Evolutionary conservation across 2,888 invertebrate genomes (phyloP).

Genomic region (Athalia circularis): DNA sequence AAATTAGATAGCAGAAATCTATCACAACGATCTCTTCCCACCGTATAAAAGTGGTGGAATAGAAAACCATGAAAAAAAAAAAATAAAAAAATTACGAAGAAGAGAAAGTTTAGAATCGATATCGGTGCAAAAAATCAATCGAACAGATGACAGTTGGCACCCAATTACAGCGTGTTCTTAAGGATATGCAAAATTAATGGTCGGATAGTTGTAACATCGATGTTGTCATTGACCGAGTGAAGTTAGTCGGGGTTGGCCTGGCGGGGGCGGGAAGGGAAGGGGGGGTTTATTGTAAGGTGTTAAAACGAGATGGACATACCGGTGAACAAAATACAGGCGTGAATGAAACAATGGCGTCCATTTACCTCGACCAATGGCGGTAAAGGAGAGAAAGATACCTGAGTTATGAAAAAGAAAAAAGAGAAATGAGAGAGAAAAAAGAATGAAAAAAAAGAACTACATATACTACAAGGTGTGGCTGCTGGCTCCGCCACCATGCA

Average conservation of each 20-base stretch:
- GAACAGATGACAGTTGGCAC: no score
- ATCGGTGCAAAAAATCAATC: no score
- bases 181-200: no score
- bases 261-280: neutral
- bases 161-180: no score
- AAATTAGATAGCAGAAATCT: no score
- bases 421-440: no score
- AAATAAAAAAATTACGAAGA: no score
- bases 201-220: no score
- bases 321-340: slow-evolving; percentile 61
- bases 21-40: no score
- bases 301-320: slow-evolving; percentile 50
- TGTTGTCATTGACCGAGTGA: slow-evolving; percentile 29
- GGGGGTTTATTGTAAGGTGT: slow-evolving; percentile 25
- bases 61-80: no score
- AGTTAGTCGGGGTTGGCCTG: slow-evolving; percentile 1
- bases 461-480: slow-evolving; percentile 29
- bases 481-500: slow-evolving; percentile 26
- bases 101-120: no score
- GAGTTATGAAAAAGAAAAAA: neutral
- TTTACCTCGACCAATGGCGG: slow-evolving; percentile 58
- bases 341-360: slow-evolving; percentile 65
- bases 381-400: slow-evolving; percentile 29
- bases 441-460: neutral
- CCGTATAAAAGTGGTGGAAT: no score